phyloP scores from a whole-genome alignment of 2,113 vertebrate genomes.

The Chrysochloris asiatica region DNA sequence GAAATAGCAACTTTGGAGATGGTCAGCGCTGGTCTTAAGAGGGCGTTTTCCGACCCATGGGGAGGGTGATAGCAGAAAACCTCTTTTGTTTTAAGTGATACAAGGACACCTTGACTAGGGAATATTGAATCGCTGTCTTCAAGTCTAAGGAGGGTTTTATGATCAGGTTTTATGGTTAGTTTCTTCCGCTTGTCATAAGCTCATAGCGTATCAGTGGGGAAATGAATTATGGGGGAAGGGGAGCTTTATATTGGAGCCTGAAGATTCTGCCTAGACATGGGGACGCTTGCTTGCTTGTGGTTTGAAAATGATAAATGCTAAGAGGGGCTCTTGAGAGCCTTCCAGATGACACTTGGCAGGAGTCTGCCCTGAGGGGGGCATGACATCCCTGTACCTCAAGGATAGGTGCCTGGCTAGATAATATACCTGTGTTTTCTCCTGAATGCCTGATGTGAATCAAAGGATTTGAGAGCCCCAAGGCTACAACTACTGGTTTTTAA shows the following conservation, averaged over 20 bases:
- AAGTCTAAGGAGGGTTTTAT: slow-evolving; percentile 54
- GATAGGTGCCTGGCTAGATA: background rate
- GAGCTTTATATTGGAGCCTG: background rate
- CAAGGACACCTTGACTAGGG: slow-evolving; percentile 40
- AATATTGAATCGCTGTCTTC: slow-evolving; percentile 48
- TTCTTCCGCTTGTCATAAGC: slow-evolving; percentile 34
- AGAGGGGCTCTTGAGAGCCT: background rate
- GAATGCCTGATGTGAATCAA: background rate
- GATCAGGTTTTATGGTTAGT: slow-evolving; percentile 61
- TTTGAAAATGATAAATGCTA: background rate
- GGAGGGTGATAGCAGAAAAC: background rate
- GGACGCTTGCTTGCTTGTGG: slow-evolving; percentile 20
- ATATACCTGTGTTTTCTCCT: background rate
- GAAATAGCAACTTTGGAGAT: slow-evolving; percentile 66
- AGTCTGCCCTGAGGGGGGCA: background rate
- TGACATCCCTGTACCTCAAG: too few species aligned
- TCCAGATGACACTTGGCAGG: slow-evolving; percentile 7
- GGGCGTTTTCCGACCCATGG: slow-evolving; percentile 4
- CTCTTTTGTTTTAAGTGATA: slow-evolving; percentile 70
- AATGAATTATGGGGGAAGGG: background rate
- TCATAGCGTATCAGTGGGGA: slow-evolving; percentile 25
- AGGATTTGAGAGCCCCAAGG: slow-evolving; percentile 3
- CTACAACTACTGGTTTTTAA: background rate
- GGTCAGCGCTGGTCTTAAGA: slow-evolving; percentile 33
- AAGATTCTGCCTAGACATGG: slow-evolving; percentile 17